Percentiles rank a stretch among this genome's conserved stretches.
These are phyloP conservation scores for Prosapia bicincta DNA, from an alignment of 2,888 invertebrate genomes.

Conservation along the genomic window DNA sequence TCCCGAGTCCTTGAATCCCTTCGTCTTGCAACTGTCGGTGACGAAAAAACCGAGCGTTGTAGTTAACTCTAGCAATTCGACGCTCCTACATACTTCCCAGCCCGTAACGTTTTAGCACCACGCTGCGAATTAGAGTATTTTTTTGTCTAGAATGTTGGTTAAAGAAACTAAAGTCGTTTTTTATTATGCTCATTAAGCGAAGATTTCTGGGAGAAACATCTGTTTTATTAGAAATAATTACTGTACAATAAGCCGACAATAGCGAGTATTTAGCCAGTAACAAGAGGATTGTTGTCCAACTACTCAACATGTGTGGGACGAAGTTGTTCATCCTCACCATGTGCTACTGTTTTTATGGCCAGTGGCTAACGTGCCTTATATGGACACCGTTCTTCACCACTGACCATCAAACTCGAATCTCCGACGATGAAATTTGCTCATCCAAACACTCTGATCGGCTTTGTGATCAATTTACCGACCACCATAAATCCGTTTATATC, in stretches of 20 bases:
- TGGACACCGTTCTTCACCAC: background rate
- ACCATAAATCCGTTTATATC: background rate
- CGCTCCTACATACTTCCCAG: background rate
- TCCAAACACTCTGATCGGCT: background rate
- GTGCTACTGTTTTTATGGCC: background rate
- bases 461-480: background rate
- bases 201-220: background rate
- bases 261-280: background rate
- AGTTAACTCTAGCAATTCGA: too few relatives aligned
- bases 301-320: background rate
- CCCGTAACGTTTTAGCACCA: background rate
- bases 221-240: conserved; percentile 2
- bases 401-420: background rate
- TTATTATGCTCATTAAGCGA: background rate
- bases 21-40: background rate
- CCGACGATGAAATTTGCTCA: background rate
- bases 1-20: background rate
- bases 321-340: background rate
- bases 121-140: background rate
- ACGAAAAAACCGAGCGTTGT: too few relatives aligned
- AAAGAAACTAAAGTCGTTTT: background rate
- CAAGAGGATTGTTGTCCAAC: too few relatives aligned
- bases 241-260: background rate
- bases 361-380: background rate
- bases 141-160: background rate